Evolutionary conservation across 92 coral and sea anemone genomes (phyloP), one percentile per base, ranked within the genome.

Genomic region (Bergia sp.): DNA sequence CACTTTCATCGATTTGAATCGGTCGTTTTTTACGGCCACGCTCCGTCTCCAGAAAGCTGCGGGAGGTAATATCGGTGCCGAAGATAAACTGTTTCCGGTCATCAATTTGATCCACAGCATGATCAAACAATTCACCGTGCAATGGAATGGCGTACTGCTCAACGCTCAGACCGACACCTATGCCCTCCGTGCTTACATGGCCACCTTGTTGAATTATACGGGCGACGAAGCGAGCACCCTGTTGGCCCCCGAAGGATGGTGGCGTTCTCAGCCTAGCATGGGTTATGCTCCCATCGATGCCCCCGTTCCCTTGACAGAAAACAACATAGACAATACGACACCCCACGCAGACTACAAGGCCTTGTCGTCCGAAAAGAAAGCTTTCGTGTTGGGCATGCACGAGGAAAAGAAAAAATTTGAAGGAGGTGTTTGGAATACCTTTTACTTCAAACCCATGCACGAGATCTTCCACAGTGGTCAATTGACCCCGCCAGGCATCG

Each of bases 131-230:
- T 86, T 77, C n/a, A 83, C 89, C 40, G 73, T 88, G 39, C 42
- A 69, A 47, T 73, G 86, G 55, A 88, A 91, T 13, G 89, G 89
- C 6, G 36, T 67, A 0, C 55, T 88, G 12, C 86, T 91, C 40
- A 91, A 90, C 5, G 61, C 85, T 20, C 93, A 91, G 29, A 76
- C 89, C 6, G 91, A 91, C 82, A 91, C 89, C 16, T 83, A 88
- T 66, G 65, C 86, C 3, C n/a, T 82, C 37, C 86, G 86, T 37
- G 83, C 89, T 1, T 84, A 77, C 38, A 2, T 67, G 65, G 49
- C 86, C 13, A 84, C 86, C 15, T 1, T 91, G 39, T 37, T 82
- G 11, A 91, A 91, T 36, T 87, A 80, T 47, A 73, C 93, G 0
- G 3, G 41, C 1, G 65, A 66, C 0, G 86, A 82, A 67, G 86